Evolutionary conservation across 2,113 vertebrate genomes (phyloP), one percentile per base, ranked within the genome.

Genomic region (Vidua macroura): DNA sequence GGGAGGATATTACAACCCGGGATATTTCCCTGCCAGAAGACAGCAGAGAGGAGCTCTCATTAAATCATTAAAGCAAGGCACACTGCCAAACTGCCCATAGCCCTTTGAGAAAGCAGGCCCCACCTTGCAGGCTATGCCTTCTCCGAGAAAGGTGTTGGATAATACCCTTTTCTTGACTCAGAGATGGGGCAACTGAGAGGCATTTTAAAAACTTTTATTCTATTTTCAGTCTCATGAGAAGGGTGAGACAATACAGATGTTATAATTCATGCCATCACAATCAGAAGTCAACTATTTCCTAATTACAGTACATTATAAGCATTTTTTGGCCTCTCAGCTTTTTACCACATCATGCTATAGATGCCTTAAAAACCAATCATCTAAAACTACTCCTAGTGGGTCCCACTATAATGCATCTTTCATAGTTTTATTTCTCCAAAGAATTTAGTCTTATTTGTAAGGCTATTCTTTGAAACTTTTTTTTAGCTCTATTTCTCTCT

Each of bases 61-160:
- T 81, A 92, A 84, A 96, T 9, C 77, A 87, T 95, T 94, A 86
- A 44, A 35, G 56, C 51, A 22, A 10, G 51, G 86, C 87, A n/a
- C 9, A 1, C 15, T 11, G 88, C 93, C 92, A 94, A 83, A 85
- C 66, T 86, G 86, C 80, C 89, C 37, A 25, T 24, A 76, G 93
- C 74, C 76, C 83, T 53, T 64, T 39, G 60, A 82, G 76, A 92
- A 80, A 76, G 22, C 63, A 24, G 52, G 79, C 76, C 80, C 75
- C 92, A 94, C 76, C 88, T 86, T 35, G 15, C 84, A 84, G 74
- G 52, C 84, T 44, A 60, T 1, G 56, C 37, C 51, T 85, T n/a
- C 55, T 58, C 49, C 1, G 1, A 53, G 52, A 64, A 33, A 58
- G 35, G 35, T 37, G 58, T 37, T 25, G 35, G n/a, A 60, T 25